Evolutionary conservation across 2,888 invertebrate genomes (phyloP), one percentile per base, ranked within the genome.

Genomic region (Koerneria pararmatus): DNA sequence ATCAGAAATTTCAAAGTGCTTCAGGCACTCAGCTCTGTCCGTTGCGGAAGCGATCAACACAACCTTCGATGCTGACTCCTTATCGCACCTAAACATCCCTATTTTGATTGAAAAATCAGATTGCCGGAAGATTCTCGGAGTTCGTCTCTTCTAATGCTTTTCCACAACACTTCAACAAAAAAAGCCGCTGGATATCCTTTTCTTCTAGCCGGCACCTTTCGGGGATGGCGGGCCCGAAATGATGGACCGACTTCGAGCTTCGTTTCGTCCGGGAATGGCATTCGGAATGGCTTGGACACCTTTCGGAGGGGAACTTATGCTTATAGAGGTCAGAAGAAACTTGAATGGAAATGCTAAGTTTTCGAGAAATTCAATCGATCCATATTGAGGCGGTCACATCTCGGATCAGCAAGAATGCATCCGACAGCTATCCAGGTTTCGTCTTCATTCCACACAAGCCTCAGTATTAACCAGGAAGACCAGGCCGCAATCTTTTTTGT

Each of bases 281-380:
- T 84, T 87, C n/a, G 88, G 88, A 1, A 78, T 88, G 65, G 87
- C 87, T 4, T 87, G 87, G 85, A 87, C 87, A 0, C 78, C 84
- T 1, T 83, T 84, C 73, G 76, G 76, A n/a, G 76, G 74, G 57
- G 67, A 73, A 22, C 68, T 76, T 11, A 71, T 85, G 71, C 70
- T 73, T 0, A 74, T 74, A n/a, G 73, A 71, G 48, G 59, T 66
- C 27, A 31, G 46, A 22, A 11, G 5, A 5, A 54, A 48, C n/a
- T 29, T 57, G 48, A 61, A 24, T 11, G 8, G 24, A 8, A 22
- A 15, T 29, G 53, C 24, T 15, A 24, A 51, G 19, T 41, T 41
- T n/a, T n/a, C n/a, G n/a, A n/a, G n/a, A n/a, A n/a, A n/a, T n/a
- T n/a, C n/a, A n/a, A n/a, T n/a, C n/a, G n/a, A n/a, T n/a, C n/a